Percentiles rank a stretch among this genome's conserved stretches.
Conservation (phyloP, 2,113 vertebrate genomes). For the Strigops habroptila region DNA sequence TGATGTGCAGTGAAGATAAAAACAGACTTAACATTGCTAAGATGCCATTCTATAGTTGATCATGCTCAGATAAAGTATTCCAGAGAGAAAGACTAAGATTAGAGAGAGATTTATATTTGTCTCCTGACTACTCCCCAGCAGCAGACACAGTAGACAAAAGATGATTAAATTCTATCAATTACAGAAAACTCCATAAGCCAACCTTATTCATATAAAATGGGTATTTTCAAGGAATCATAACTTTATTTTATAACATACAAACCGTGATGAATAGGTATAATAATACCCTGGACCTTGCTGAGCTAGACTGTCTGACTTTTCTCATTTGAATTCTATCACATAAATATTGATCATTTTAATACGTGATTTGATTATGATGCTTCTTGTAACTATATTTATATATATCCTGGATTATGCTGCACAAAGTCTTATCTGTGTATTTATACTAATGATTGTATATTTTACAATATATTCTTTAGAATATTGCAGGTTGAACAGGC, state of each 20-base stretch:
- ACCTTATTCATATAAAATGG: neutral
- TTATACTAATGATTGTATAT: neutral
- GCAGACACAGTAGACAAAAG: neutral
- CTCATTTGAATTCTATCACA: neutral
- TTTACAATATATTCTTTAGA: neutral
- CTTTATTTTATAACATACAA: neutral
- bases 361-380: neutral
- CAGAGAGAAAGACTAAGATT: neutral
- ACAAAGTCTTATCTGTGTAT: neutral
- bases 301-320: neutral
- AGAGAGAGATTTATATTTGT: constrained; percentile 13
- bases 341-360: neutral
- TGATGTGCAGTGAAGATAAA: neutral
- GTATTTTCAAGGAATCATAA: neutral
- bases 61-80: neutral
- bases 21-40: neutral
- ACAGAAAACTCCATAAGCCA: neutral
- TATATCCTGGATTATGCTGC: neutral
- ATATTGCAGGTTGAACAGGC: neutral
- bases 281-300: neutral
- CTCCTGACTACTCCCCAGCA: neutral
- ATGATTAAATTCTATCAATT: neutral
- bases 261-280: neutral
- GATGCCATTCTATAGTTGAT: neutral
- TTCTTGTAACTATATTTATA: neutral